These are phyloP conservation scores for Bombus pyrosoma DNA, from an alignment of 1,140 invertebrate genomes.

Conservation along the genomic window DNA sequence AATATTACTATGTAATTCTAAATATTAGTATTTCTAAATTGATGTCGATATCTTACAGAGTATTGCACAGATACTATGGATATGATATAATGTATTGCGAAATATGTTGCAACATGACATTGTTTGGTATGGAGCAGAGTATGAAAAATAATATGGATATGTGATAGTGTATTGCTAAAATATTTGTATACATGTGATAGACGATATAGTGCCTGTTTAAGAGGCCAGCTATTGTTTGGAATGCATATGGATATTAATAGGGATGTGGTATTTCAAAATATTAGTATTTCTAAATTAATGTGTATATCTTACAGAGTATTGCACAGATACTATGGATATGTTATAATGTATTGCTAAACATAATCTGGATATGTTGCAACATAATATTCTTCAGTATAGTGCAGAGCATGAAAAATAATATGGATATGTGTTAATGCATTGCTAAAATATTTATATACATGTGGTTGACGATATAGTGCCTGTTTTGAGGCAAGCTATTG, in stretches of 20 bases:
- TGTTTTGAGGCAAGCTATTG: no score
- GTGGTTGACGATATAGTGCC: rapidly evolving
- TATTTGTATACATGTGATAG: no score
- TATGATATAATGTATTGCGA: background rate
- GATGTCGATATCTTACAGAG: background rate
- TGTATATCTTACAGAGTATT: no score
- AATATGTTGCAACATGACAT: background rate
- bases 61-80: background rate
- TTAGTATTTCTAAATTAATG: no score
- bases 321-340: background rate
- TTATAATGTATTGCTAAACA: background rate
- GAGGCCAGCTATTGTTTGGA: rapidly evolving
- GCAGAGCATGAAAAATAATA: no score
- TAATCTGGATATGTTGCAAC: no score
- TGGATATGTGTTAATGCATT: rapidly evolving
- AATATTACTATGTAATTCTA: no score
- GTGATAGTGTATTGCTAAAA: background rate
- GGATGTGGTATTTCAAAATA: no score
- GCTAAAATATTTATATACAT: no score
- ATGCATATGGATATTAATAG: rapidly evolving
- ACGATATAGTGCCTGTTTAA: no score
- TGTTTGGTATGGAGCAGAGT: background rate
- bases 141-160: background rate
- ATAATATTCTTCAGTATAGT: background rate
- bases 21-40: no score